Base-by-base conservation (phyloP, 2,888 invertebrate genomes). In the Napeogenes sylphis region DNA sequence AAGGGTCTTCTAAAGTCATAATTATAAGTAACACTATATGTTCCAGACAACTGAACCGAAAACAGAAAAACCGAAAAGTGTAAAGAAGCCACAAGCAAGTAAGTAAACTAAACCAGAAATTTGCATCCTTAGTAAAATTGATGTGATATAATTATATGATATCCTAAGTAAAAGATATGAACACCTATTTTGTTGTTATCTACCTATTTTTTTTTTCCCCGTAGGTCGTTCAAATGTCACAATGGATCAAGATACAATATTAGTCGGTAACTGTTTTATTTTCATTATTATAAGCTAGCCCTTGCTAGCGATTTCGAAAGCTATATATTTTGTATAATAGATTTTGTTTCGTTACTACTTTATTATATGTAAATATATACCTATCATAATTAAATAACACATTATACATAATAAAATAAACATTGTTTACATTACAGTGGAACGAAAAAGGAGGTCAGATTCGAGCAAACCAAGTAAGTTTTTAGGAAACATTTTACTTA, bases 261-360 rank as follows among this genome's bases (percentile, higher is more conserved):
- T 87, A 70, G 81, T 87, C 30, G 87, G 87, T 87, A 73, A 80
- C 80, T 42, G 12, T 10, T 42, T 42, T 10, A 10, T 10, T 21
- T 21, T 21, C 21, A 21, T 21, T 21, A 21, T 21, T 10, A 42
- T 42, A 42, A 42, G 10, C 12, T 10, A 42, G 42, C 42, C 10
- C 3, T 42, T 42, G 42, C 12, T 12, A 10, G 42, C 10, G 42
- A 42, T 10, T 35, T 35, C 35, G 35, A 21, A 21, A 21, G 21
- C 21, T 21, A 21, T 21, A 21, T 21, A 21, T 21, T 21, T 21
- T 21, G 21, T 21, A 21, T 21, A 21, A 21, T 21, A 21, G 21
- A 21, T 21, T 21, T 21, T 21, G 21, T 21, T 21, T 21, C 21
- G 21, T 21, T 21, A 21, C 21, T 21, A 21, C 21, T 21, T 21